These are phyloP conservation scores for Hylaeus volcanicus DNA, from an alignment of 1,140 invertebrate species.

Conservation along the genomic window DNA sequence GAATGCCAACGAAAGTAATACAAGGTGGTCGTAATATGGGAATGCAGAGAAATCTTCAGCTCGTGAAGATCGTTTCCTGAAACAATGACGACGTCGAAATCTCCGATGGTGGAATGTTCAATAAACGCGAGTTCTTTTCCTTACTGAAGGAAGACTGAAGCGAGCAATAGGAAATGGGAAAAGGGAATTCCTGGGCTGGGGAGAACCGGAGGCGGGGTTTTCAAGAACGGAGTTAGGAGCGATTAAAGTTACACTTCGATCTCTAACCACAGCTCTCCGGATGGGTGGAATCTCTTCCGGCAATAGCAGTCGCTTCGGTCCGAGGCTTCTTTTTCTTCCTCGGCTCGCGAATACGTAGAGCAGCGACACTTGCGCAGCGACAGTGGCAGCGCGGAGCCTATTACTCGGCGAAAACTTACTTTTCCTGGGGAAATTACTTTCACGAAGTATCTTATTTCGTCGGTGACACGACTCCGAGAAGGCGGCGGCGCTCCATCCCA, in stretches of 20 bases:
- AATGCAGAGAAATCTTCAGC: too few species aligned
- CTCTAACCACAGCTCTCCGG: slow-evolving; percentile 49
- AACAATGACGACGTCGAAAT: background rate
- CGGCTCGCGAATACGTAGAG: slow-evolving; percentile 46
- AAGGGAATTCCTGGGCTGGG: background rate
- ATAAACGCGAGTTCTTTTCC: background rate
- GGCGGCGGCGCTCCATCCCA: slow-evolving; percentile 18
- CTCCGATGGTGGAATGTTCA: background rate
- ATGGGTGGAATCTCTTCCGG: slow-evolving; percentile 53
- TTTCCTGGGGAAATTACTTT: slow-evolving; percentile 68
- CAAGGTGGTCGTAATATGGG: too few species aligned
- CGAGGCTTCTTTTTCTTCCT: background rate
- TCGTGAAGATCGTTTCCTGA: background rate
- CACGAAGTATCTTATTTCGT: slow-evolving; percentile 69
- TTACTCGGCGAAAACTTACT: slow-evolving; percentile 70
- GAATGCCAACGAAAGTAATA: too few species aligned
- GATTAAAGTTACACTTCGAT: slow-evolving; percentile 64
- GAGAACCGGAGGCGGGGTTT: background rate
- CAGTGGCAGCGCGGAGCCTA: slow-evolving; percentile 56
- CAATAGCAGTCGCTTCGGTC: slow-evolving; percentile 39
- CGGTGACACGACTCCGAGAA: slow-evolving; percentile 26
- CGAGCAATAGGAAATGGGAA: background rate
- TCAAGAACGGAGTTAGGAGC: background rate
- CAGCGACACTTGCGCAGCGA: slow-evolving; percentile 21
- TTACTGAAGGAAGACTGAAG: background rate